Base-by-base conservation (phyloP, 2,888 invertebrate species). In the Ommatoiulus sabulosus region DNA sequence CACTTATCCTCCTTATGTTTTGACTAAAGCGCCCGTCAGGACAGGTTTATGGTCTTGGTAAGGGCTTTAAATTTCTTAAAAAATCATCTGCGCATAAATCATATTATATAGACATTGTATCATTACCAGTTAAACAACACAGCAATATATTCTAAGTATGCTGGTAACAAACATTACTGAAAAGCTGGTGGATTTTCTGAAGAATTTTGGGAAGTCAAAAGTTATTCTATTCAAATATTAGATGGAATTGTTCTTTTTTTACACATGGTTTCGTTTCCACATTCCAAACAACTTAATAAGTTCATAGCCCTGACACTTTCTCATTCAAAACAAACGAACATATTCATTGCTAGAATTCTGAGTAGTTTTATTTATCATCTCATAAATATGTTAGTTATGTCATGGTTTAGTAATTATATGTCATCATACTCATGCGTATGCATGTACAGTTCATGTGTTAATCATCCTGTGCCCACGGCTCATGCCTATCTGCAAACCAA, bases 321-420 rank as follows among this genome's bases (percentile, higher is more conserved):
- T 8, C 63, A 63, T 6, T 63, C 63, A 63, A 63, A 63, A 63
- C 63, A 63, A 63, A 20, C 63, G n/a, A 7, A 63, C 20, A 20
- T 20, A 63, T 63, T n/a, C 20, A 4, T 63, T 63, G 6, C 63
- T 8, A 63, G 63, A 63, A 63, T n/a, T n/a, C 10, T 63, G 63
- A 63, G n/a, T n/a, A 63, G 63, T 63, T 63, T 2, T 63, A 63
- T 63, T 63, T 63, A 63, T 63, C 63, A 63, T 63, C 63, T n/a
- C 63, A 63, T 63, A 63, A 63, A 63, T 63, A 63, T 63, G 20
- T 20, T 20, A 4, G 63, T 63, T 63, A 63, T 63, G 63, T 63
- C 63, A 63, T 63, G 63, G 6, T 63, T 63, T 63, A 63, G 63
- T 63, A 63, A 63, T 63, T 63, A 63, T 63, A 63, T 20, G 63